Conservation (phyloP, 2,113 vertebrate genomes). For the Fukomys damarensis region DNA sequence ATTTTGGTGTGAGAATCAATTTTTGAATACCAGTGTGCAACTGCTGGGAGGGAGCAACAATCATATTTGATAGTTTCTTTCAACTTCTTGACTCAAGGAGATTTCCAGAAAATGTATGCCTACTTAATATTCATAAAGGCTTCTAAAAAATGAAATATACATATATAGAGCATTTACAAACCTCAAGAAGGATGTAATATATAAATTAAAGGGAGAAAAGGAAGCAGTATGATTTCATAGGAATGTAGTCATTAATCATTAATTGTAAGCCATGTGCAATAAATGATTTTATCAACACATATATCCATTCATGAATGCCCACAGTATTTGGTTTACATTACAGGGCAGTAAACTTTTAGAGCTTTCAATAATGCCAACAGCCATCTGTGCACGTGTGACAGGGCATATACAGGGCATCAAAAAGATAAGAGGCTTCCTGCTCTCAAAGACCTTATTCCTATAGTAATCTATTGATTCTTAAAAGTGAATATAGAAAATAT, state of each 20-base stretch:
- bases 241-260: not conserved
- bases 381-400: not conserved
- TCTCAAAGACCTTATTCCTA: not conserved
- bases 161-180: not conserved
- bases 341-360: not conserved
- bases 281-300: not conserved
- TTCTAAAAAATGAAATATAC: not conserved
- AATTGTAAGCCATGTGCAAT: conserved; percentile 1
- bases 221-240: not conserved
- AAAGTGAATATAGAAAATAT: conserved; percentile 5
- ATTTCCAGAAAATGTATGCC: conserved; percentile 4
- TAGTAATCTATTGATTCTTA: not conserved
- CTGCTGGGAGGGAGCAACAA: not conserved
- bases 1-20: conserved; percentile 59
- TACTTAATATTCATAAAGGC: conserved; percentile 2
- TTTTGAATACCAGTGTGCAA: conserved; percentile 14
- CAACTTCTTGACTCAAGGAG: conserved; percentile 12
- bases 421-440: not conserved
- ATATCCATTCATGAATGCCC: not conserved
- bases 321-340: not conserved
- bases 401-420: not conserved
- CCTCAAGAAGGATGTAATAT: not conserved
- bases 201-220: conserved; percentile 23
- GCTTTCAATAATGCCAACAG: not conserved
- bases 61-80: conserved; percentile 39